Conservation (phyloP, 2,113 vertebrate genomes). For the Synodontis membranacea region DNA sequence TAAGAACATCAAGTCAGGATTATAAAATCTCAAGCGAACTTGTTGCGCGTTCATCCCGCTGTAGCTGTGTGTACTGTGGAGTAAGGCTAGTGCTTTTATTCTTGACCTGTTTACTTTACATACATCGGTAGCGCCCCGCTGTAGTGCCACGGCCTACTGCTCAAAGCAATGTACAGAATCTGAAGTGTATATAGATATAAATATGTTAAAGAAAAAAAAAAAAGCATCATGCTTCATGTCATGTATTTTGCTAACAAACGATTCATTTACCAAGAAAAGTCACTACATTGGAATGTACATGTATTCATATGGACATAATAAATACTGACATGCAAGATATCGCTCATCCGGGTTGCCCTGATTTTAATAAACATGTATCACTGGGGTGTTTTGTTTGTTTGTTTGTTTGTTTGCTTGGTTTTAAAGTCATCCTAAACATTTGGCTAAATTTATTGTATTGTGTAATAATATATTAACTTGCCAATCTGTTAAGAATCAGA, state of each 20-base stretch:
- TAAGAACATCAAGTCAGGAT: background rate
- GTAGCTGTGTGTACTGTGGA: slow-evolving; percentile 35
- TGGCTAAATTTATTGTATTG: background rate
- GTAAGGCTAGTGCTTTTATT: slow-evolving; percentile 39
- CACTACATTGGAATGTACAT: slow-evolving; percentile 68
- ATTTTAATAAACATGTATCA: slow-evolving; percentile 55
- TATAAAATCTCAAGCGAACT: background rate
- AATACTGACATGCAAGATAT: slow-evolving; percentile 64
- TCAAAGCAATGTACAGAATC: slow-evolving; percentile 51
- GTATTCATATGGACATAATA: slow-evolving; percentile 64
- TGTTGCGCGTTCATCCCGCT: background rate
- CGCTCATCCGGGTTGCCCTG: slow-evolving; percentile 68
- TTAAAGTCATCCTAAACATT: background rate
- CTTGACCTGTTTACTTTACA: slow-evolving; percentile 19
- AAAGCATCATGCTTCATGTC: slow-evolving; percentile 48
- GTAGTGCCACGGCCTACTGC: background rate
- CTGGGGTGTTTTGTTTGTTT: no score
- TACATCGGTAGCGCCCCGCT: slow-evolving; percentile 15
- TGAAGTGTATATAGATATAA: slow-evolving; percentile 53
- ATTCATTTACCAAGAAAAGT: slow-evolving; percentile 52
- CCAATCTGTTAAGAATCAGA: background rate
- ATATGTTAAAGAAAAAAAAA: slow-evolving; percentile 22
- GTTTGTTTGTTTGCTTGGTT: no score
- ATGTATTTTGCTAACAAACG: slow-evolving; percentile 55
- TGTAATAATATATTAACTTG: no score